A percentile compares a stretch with the other conserved stretches of the same genome.
Evolutionary conservation across 1,140 invertebrate species (phyloP).

Genomic region (Maconellicoccus hirsutus): DNA sequence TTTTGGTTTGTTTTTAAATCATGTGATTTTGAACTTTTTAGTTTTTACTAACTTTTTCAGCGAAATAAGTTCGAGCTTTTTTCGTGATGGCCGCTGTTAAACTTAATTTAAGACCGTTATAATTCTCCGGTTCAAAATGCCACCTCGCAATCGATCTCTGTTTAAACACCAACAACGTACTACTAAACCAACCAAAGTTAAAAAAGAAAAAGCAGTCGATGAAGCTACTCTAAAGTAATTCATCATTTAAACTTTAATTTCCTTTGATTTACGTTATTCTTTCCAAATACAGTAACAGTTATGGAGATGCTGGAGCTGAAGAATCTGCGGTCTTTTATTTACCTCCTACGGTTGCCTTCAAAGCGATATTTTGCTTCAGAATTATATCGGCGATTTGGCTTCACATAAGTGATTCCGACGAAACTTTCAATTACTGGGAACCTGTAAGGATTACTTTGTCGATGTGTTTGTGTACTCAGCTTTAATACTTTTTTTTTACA

Average conservation of each 20-base stretch:
- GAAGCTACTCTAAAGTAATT: background rate
- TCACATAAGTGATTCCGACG: slow-evolving; percentile 95
- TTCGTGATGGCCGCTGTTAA: no score
- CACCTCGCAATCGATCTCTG: no score
- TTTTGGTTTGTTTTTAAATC: no score
- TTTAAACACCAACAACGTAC: no score
- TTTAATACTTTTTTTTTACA: slow-evolving; percentile 38
- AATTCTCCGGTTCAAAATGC: no score
- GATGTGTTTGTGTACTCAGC: background rate
- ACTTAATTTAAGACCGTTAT: no score
- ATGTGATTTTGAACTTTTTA: no score
- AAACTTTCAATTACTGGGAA: slow-evolving; percentile 99
- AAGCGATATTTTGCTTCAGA: slow-evolving; percentile 67
- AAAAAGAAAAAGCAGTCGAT: background rate
- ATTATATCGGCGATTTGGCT: slow-evolving; percentile 85
- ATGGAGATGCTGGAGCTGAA: background rate
- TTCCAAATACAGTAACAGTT: background rate
- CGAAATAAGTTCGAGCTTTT: no score
- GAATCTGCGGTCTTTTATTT: slow-evolving; percentile 47
- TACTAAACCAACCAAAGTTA: background rate
- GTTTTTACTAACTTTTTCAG: no score
- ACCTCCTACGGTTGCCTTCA: slow-evolving; percentile 72
- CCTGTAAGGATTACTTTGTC: slow-evolving; percentile 48
- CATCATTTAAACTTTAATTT: background rate
- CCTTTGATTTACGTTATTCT: background rate